These are phyloP conservation scores for Poecile atricapillus DNA, from an alignment of 2,113 vertebrate species.

Conservation along the genomic window DNA sequence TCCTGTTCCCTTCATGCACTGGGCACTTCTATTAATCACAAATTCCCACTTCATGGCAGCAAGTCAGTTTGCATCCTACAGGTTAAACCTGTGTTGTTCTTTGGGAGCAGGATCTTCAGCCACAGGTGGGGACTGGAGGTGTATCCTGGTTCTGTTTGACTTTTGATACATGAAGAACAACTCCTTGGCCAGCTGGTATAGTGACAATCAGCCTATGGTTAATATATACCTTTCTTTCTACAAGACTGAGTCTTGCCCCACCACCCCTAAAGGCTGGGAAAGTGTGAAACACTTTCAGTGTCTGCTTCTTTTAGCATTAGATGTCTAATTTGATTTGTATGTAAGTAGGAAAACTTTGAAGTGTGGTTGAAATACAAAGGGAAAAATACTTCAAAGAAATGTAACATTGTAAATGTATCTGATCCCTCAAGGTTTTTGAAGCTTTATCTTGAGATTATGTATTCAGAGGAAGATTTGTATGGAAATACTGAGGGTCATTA, in stretches of 20 bases:
- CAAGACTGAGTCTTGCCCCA: background rate
- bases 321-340: background rate
- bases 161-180: background rate
- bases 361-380: background rate
- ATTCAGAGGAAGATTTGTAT: background rate
- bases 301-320: background rate
- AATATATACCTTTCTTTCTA: background rate
- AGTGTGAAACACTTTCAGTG: background rate
- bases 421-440: constrained; percentile 9
- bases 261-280: background rate
- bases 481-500: background rate
- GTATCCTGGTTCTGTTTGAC: background rate
- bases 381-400: constrained; percentile 29
- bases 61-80: background rate
- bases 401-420: background rate
- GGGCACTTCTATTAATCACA: background rate
- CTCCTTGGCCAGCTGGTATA: background rate
- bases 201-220: background rate
- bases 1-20: background rate
- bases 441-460: constrained; percentile 16
- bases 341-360: constrained; percentile 20
- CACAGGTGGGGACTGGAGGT: background rate
- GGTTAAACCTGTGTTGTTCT: background rate
- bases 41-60: background rate
- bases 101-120: background rate